phyloP scores from a whole-genome alignment of 2,888 invertebrate genomes.

The Timema cristinae region DNA sequence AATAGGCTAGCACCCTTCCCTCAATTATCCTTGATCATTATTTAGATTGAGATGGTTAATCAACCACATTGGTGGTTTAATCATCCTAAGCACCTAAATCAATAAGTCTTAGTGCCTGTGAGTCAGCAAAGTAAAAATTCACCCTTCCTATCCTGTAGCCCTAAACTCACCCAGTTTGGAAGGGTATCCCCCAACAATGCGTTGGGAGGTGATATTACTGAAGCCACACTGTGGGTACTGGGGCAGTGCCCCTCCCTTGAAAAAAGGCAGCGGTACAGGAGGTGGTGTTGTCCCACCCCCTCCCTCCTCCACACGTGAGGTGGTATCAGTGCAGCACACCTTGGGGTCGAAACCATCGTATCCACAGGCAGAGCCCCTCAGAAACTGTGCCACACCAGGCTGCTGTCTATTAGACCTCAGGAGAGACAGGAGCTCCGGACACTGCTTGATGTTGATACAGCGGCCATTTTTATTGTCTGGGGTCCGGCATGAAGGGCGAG shows the following conservation, averaged over 20 bases:
- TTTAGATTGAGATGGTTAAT: no score
- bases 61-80: no score
- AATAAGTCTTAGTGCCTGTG: background rate
- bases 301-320: conserved; percentile 29
- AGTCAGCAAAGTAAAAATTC: background rate
- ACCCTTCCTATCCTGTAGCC: background rate
- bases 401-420: conserved; percentile 44
- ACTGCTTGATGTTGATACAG: conserved; percentile 53
- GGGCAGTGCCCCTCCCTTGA: conserved; percentile 36
- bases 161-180: conserved; percentile 55
- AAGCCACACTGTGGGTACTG: conserved; percentile 58
- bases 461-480: conserved; percentile 49
- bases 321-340: conserved; percentile 52
- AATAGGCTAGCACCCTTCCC: no score
- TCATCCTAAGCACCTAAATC: no score
- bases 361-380: conserved; percentile 66
- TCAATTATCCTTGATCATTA: no score
- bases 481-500: conserved; percentile 45
- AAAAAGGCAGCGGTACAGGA: conserved; percentile 24
- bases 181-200: conserved; percentile 69
- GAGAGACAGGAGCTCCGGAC: conserved; percentile 50
- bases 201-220: conserved; percentile 52
- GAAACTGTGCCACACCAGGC: conserved; percentile 49
- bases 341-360: conserved; percentile 60
- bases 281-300: background rate